These are phyloP conservation scores for Gila robusta DNA, from an alignment of 2,797 vertebrate genomes.

Conservation along the genomic window DNA sequence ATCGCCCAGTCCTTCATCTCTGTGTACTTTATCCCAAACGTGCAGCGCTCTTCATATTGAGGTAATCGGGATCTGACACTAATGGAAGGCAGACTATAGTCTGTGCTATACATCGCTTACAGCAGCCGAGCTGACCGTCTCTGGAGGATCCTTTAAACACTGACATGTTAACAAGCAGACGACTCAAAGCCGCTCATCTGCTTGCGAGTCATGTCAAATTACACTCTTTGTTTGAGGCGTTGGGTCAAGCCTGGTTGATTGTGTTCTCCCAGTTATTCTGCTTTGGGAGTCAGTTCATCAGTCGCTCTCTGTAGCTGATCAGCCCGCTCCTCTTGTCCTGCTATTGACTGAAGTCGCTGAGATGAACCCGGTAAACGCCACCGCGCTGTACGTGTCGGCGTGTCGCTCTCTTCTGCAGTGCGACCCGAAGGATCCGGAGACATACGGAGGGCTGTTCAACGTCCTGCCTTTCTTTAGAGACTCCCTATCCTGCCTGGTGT, in stretches of 20 bases:
- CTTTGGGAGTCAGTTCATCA: constrained; percentile 4
- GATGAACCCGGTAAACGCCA: constrained; percentile 96
- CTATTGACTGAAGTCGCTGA: constrained; percentile 70
- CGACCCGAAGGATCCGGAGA: constrained; percentile 90
- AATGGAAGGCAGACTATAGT: not conserved
- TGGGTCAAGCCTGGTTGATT: constrained; percentile 52
- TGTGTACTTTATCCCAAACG: not conserved
- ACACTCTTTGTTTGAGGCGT: constrained; percentile 37
- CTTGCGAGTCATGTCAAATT: constrained; percentile 44
- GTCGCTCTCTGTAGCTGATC: constrained; percentile 19
- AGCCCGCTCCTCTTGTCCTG: not conserved
- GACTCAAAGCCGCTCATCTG: constrained; percentile 6
- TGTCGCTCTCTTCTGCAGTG: constrained; percentile 96
- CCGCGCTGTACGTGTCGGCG: constrained; percentile 94
- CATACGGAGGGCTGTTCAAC: constrained; percentile 89
- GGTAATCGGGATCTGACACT: not conserved
- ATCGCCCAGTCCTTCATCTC: not conserved
- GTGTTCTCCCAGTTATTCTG: not conserved
- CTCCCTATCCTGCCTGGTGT: constrained; percentile 93
- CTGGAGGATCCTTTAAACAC: not conserved
- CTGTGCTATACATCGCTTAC: not conserved
- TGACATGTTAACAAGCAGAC: constrained; percentile 34
- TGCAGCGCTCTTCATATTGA: not conserved
- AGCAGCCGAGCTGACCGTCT: not conserved
- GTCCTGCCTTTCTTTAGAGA: constrained; percentile 93